These are phyloP conservation scores for Martes martes DNA, from an alignment of 2,113 vertebrate genomes.

Conservation along the genomic window DNA sequence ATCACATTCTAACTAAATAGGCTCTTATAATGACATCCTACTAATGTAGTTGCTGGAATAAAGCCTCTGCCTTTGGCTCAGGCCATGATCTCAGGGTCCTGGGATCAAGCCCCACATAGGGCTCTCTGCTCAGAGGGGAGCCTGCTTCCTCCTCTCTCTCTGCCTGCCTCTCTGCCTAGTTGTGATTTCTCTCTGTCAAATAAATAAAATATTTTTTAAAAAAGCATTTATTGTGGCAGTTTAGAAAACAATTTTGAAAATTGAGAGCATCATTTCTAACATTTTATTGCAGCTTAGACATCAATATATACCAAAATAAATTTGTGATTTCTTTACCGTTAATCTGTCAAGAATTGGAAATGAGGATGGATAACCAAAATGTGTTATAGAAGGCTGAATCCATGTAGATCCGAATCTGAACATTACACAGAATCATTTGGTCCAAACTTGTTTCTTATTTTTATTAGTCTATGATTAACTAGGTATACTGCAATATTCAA, in stretches of 20 bases:
- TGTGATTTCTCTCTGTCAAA: too few relatives aligned
- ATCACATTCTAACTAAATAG: background rate
- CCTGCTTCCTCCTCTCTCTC: too few relatives aligned
- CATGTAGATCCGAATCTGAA: background rate
- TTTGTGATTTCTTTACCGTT: background rate
- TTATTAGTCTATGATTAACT: background rate
- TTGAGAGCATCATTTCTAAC: background rate
- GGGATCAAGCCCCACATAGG: too few relatives aligned
- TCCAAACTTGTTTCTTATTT: background rate
- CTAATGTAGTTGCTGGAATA: background rate
- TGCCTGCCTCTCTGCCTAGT: too few relatives aligned
- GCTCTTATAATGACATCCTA: accelerated
- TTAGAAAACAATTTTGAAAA: background rate
- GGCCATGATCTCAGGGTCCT: too few relatives aligned
- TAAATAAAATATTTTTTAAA: too few relatives aligned
- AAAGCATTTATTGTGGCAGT: background rate
- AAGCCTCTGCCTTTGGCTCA: too few relatives aligned
- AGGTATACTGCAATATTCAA: background rate
- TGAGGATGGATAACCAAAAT: background rate
- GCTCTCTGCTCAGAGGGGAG: too few relatives aligned
- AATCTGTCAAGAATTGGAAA: background rate
- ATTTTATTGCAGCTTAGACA: background rate
- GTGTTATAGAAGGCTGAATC: background rate
- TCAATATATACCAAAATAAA: background rate
- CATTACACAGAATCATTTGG: background rate